A percentile compares a stretch with the other conserved stretches of the same genome.
Evolutionary conservation across 2,113 vertebrate species (phyloP).

Genomic region (Athene cunicularia): DNA sequence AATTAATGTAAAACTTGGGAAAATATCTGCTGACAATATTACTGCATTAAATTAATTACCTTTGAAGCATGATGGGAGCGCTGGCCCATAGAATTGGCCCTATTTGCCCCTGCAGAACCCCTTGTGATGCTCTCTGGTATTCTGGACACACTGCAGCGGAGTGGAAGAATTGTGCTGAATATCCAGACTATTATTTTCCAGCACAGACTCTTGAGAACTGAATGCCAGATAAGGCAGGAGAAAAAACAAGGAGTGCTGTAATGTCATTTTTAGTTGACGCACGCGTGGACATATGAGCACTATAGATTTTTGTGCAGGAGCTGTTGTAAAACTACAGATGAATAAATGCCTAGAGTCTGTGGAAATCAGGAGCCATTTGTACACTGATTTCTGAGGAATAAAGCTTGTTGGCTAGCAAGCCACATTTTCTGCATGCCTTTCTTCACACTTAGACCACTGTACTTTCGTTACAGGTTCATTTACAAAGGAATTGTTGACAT

Average conservation of each 20-base stretch:
- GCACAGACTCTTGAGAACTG: background rate
- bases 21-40: background rate
- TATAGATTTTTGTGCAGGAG: background rate
- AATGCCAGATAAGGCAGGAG: background rate
- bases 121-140: background rate
- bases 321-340: background rate
- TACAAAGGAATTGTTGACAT: background rate
- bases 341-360: background rate
- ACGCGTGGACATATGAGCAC: accelerated
- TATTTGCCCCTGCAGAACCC: accelerated
- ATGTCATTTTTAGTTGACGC: background rate
- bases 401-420: background rate
- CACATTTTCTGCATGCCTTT: background rate
- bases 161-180: background rate
- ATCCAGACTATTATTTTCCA: background rate
- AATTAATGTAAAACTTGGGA: background rate
- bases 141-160: background rate
- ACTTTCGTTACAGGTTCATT: background rate
- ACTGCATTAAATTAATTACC: background rate
- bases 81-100: background rate
- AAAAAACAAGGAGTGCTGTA: background rate
- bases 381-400: background rate
- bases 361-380: background rate
- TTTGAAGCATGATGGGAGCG: background rate
- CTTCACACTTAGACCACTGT: background rate